Percentiles rank a stretch among this genome's conserved stretches.
These are phyloP conservation scores for Sebastiscus tertius DNA, from an alignment of 2,797 vertebrate species.

Conservation along the genomic window DNA sequence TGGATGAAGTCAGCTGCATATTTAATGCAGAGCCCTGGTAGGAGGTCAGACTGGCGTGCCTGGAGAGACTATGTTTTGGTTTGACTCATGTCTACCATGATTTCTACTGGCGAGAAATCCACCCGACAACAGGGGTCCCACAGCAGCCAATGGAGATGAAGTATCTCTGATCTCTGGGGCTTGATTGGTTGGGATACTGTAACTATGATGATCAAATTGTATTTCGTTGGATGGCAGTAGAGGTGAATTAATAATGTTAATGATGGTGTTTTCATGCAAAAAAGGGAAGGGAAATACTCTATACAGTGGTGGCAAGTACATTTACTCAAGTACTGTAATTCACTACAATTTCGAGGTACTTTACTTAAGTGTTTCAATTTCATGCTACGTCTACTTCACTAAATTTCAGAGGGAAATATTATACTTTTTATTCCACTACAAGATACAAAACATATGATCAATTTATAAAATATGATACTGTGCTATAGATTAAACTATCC, in stretches of 20 bases:
- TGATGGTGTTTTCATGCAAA: not conserved
- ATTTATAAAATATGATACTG: not conserved
- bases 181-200: not conserved
- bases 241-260: not conserved
- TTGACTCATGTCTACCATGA: not conserved
- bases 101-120: slow-evolving; percentile 55
- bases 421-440: not conserved
- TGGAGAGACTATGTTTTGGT: slow-evolving; percentile 39
- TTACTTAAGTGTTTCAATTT: not conserved
- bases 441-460: not conserved
- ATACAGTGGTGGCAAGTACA: not conserved
- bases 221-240: not conserved
- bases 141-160: slow-evolving; percentile 57
- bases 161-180: not conserved
- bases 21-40: slow-evolving; percentile 59
- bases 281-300: not conserved
- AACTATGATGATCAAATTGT: not conserved
- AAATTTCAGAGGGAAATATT: not conserved
- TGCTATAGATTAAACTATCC: not conserved
- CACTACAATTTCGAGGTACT: not conserved
- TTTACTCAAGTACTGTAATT: not conserved
- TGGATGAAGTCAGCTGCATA: slow-evolving; percentile 71
- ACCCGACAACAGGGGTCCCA: slow-evolving; percentile 63
- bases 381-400: not conserved
- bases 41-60: slow-evolving; percentile 57